Evolutionary conservation across 2,888 invertebrate genomes (phyloP).

Genomic region (Pseudococcus jackbeardsleyi): DNA sequence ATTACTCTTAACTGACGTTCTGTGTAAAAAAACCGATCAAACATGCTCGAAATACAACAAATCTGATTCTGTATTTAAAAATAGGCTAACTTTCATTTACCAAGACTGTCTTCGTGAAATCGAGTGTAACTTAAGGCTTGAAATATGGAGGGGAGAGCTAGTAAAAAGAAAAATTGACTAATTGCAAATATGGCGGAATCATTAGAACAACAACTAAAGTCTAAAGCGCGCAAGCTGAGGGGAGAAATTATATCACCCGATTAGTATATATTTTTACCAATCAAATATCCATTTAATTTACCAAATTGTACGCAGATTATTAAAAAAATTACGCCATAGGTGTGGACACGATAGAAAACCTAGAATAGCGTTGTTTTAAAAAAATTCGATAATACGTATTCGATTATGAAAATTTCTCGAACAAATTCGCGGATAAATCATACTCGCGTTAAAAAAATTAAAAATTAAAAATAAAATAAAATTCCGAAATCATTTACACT

Average conservation of each 20-base stretch:
- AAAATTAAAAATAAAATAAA: background rate
- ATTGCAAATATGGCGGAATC: constrained; percentile 48
- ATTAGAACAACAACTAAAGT: constrained; percentile 14
- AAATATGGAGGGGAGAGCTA: constrained; percentile 46
- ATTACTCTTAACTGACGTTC: background rate
- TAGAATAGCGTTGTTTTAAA: no score
- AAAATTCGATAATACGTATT: no score
- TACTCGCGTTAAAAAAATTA: background rate
- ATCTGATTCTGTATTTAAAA: constrained; percentile 19
- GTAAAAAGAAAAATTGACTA: constrained; percentile 41
- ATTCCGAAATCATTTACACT: background rate
- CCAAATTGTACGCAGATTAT: background rate
- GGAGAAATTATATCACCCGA: background rate
- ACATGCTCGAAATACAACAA: background rate
- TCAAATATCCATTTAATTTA: background rate
- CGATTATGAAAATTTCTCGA: no score
- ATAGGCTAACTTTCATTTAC: constrained; percentile 41
- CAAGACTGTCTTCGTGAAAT: constrained; percentile 34
- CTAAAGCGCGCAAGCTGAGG: background rate
- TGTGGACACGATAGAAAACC: no score
- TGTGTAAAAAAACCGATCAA: background rate
- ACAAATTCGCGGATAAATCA: no score
- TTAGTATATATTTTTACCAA: background rate
- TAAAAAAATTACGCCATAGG: no score
- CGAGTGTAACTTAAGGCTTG: constrained; percentile 39